These are phyloP conservation scores for Bombus confusus DNA, from an alignment of 1,140 invertebrate genomes.

Conservation along the genomic window DNA sequence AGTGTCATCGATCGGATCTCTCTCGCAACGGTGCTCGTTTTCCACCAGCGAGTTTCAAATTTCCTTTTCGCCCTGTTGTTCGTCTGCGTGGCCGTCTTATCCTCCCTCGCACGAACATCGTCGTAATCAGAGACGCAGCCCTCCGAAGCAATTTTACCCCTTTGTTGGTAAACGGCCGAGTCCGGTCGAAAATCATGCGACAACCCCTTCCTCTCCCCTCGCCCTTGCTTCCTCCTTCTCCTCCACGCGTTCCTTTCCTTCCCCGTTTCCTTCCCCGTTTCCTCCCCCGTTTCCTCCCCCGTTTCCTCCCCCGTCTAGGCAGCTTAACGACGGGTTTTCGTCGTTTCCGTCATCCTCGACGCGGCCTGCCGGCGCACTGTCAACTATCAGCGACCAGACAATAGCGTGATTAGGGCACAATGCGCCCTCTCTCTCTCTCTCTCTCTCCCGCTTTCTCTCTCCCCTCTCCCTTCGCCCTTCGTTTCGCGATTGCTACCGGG, in stretches of 20 bases:
- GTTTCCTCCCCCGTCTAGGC: not conserved
- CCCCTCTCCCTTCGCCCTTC: conserved; percentile 11
- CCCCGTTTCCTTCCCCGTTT: conserved; percentile 27
- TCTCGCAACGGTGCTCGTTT: too few species aligned
- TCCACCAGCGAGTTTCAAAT: conserved; percentile 3
- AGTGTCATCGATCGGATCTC: not conserved
- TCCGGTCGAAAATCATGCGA: conserved; percentile 46
- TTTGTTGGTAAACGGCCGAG: conserved; percentile 55
- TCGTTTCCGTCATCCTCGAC: conserved; percentile 42
- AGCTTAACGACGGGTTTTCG: conserved; percentile 48
- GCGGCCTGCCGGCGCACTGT: conserved; percentile 41
- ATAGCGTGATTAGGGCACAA: conserved; percentile 74
- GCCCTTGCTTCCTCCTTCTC: not conserved
- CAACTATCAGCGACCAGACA: conserved; percentile 68
- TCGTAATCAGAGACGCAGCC: conserved; percentile 54
- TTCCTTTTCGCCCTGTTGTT: not conserved
- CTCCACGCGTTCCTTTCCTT: not conserved
- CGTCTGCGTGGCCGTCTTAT: not conserved
- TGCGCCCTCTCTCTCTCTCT: conserved; percentile 23
- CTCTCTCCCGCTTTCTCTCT: not conserved
- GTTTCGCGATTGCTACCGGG: not conserved
- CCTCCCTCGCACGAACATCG: not conserved
- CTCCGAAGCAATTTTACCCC: conserved; percentile 60
- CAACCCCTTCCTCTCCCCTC: not conserved
- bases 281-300: too few species aligned